These are phyloP conservation scores for Eulithis prunata DNA, from an alignment of 2,888 invertebrate species.

Conservation along the genomic window DNA sequence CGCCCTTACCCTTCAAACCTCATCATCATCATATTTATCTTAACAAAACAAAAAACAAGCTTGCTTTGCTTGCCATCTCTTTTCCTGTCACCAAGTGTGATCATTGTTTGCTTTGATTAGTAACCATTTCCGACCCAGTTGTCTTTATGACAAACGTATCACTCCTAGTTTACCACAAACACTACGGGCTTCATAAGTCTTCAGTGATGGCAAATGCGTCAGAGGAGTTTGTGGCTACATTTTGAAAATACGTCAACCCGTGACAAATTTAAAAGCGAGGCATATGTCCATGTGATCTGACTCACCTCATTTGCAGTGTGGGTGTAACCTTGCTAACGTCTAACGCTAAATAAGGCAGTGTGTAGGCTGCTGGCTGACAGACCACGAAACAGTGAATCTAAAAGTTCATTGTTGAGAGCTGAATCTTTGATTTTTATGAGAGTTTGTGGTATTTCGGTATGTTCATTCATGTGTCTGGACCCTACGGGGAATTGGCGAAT, in stretches of 20 bases:
- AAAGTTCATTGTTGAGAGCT: conserved; percentile 28
- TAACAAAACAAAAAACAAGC: too few species aligned
- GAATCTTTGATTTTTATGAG: conserved; percentile 21
- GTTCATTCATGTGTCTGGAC: conserved; percentile 10
- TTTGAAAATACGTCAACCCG: conserved; percentile 1
- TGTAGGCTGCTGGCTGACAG: conserved; percentile 69
- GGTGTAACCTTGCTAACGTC: conserved; percentile 71
- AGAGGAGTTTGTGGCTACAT: not conserved
- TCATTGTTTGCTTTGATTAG: too few species aligned
- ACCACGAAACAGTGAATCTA: conserved; percentile 16
- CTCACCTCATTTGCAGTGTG: conserved; percentile 59
- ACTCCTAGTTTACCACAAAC: too few species aligned
- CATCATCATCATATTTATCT: too few species aligned
- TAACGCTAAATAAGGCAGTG: conserved; percentile 64
- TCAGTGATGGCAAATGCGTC: too few species aligned
- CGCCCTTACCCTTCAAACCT: too few species aligned
- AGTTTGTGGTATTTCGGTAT: conserved; percentile 19
- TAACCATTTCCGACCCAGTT: too few species aligned
- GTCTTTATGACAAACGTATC: too few species aligned
- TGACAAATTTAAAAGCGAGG: conserved; percentile 28
- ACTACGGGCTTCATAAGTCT: too few species aligned
- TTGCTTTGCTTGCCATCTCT: too few species aligned
- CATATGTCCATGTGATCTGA: conserved; percentile 50
- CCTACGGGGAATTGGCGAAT: conserved; percentile 20
- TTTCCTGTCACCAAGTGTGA: too few species aligned